Percentiles rank a stretch among this genome's conserved stretches.
Conservation (phyloP, 1,140 invertebrate species). For the Drosophila subpulchrella region DNA sequence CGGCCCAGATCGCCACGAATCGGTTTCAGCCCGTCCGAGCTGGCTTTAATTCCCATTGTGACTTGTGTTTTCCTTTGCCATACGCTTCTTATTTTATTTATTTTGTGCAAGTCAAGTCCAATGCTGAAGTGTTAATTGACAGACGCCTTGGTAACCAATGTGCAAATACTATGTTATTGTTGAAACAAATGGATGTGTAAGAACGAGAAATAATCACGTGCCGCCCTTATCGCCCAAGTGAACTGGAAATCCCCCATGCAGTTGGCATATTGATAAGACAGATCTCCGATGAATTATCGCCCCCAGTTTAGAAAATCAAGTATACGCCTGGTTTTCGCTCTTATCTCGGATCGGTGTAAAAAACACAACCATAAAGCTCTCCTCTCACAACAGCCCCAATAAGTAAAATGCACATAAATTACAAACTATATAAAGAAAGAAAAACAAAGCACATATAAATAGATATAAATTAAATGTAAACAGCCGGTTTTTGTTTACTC, state of each 20-base stretch:
- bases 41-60: constrained; percentile 8
- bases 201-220: constrained; percentile 35
- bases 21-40: constrained; percentile 26
- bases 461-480: constrained; percentile 19
- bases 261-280: constrained; percentile 30
- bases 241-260: constrained; percentile 1
- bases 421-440: constrained; percentile 20
- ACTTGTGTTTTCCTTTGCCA: background rate
- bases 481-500: constrained; percentile 1
- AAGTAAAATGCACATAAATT: constrained; percentile 47
- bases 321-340: constrained; percentile 39
- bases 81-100: background rate
- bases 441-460: constrained; percentile 13
- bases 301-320: constrained; percentile 26
- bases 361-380: constrained; percentile 38
- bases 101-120: constrained; percentile 2
- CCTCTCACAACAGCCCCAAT: constrained; percentile 27
- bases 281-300: background rate
- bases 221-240: constrained; percentile 7
- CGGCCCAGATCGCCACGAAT: constrained; percentile 32
- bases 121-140: constrained; percentile 20
- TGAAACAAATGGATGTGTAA: constrained; percentile 4
- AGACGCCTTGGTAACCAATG: constrained; percentile 3
- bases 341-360: constrained; percentile 5
- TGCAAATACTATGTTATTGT: constrained; percentile 13